A percentile compares a stretch with the other conserved stretches of the same genome.
Evolutionary conservation across 1,140 invertebrate species (phyloP).

Genomic region (Megathymus violae): DNA sequence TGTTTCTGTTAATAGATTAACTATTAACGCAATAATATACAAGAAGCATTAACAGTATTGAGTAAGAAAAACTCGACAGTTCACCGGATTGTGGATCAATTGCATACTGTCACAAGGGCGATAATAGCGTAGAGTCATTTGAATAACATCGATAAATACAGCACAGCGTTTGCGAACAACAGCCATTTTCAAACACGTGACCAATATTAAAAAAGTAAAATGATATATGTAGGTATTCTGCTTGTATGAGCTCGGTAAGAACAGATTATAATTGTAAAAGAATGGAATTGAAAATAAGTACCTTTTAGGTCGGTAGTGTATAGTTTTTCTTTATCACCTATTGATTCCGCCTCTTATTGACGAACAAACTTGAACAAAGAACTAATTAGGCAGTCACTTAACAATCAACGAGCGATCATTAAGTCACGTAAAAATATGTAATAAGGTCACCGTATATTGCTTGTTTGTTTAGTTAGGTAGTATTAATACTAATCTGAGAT

Average conservation of each 20-base stretch:
- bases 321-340: no score
- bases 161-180: slow-evolving; percentile 12
- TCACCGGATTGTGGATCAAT: slow-evolving; percentile 20
- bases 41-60: slow-evolving; percentile 17
- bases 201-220: slow-evolving; percentile 34
- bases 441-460: slow-evolving; percentile 26
- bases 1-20: slow-evolving; percentile 29
- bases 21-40: slow-evolving; percentile 7
- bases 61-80: not conserved
- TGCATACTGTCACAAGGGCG: slow-evolving; percentile 8
- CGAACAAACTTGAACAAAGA: slow-evolving; percentile 28
- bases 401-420: slow-evolving; percentile 28
- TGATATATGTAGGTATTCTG: slow-evolving; percentile 4
- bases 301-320: no score
- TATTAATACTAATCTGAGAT: slow-evolving; percentile 17
- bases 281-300: no score
- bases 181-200: slow-evolving; percentile 35
- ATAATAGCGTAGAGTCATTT: slow-evolving; percentile 6
- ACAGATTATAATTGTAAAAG: slow-evolving; percentile 31
- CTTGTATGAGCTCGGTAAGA: not conserved
- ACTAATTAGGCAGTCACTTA: slow-evolving; percentile 28
- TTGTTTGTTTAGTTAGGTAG: not conserved
- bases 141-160: slow-evolving; percentile 26
- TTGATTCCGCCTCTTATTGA: slow-evolving; percentile 13
- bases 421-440: slow-evolving; percentile 34